These are phyloP conservation scores for Parascotia fuliginaria DNA, from an alignment of 2,888 invertebrate genomes.

Conservation along the genomic window DNA sequence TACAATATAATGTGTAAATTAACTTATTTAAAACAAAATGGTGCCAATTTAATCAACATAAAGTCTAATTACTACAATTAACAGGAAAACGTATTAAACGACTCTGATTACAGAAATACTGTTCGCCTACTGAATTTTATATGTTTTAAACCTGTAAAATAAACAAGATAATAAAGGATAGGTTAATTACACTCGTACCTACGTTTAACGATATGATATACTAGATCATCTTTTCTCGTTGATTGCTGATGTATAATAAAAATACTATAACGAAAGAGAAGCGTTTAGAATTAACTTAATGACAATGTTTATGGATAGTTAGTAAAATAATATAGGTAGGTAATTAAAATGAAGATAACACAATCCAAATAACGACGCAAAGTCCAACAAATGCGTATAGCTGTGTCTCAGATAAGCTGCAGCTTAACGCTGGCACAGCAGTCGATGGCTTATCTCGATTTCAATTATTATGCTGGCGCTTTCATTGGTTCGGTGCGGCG, in stretches of 20 bases:
- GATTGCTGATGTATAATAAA: not conserved
- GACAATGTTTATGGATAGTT: slow-evolving; percentile 61
- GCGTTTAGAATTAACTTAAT: slow-evolving; percentile 53
- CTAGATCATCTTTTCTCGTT: not conserved
- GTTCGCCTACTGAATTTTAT: too few relatives aligned
- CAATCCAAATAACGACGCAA: slow-evolving; percentile 70
- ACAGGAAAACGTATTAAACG: not conserved
- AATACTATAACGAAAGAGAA: slow-evolving; percentile 32
- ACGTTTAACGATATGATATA: too few relatives aligned
- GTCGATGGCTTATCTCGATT: slow-evolving; percentile 83
- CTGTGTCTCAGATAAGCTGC: slow-evolving; percentile 76
- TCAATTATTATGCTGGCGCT: slow-evolving; percentile 82
- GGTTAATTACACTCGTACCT: too few relatives aligned
- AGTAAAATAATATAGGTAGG: slow-evolving; percentile 18
- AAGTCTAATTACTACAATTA: not conserved
- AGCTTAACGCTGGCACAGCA: slow-evolving; percentile 78
- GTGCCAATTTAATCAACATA: not conserved
- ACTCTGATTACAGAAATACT: not conserved
- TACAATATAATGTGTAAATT: not conserved
- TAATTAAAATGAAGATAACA: slow-evolving; percentile 69
- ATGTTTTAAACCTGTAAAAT: too few relatives aligned
- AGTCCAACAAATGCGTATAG: slow-evolving; percentile 74
- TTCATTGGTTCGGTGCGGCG: slow-evolving; percentile 74
- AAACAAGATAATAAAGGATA: too few relatives aligned
- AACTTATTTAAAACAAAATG: not conserved